phyloP scores from a whole-genome alignment of 1,140 invertebrate genomes.

The Cotesia typhae region DNA sequence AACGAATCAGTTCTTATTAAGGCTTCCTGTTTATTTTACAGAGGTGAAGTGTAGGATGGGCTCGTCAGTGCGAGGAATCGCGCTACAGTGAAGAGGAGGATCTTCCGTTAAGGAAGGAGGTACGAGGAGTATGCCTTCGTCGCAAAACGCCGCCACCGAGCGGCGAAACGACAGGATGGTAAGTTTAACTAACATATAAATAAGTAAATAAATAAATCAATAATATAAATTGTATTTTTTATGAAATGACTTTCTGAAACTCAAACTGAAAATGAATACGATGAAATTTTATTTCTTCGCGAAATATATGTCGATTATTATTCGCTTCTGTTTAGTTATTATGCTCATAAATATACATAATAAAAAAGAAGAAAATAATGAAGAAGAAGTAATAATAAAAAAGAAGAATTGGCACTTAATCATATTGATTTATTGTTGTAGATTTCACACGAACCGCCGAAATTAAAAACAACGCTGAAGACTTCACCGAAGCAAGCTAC shows the following conservation, averaged over 20 bases:
- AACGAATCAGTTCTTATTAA: constrained; percentile 40
- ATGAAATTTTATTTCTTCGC: too few species aligned
- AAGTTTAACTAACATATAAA: constrained; percentile 33
- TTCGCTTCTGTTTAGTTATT: too few species aligned
- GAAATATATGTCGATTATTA: too few species aligned
- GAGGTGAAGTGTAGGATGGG: constrained; percentile 60
- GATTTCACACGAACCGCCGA: constrained; percentile 61
- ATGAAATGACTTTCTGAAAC: neutral
- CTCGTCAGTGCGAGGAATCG: constrained; percentile 49
- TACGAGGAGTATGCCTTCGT: constrained; percentile 58
- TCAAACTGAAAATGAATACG: too few species aligned
- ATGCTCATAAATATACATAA: neutral
- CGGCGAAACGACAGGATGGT: constrained; percentile 60
- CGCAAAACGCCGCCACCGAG: constrained; percentile 58
- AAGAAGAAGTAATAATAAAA: neutral
- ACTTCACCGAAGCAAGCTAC: constrained; percentile 80
- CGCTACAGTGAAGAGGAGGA: constrained; percentile 53
- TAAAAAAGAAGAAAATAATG: neutral
- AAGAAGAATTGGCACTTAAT: neutral
- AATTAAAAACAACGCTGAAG: constrained; percentile 62
- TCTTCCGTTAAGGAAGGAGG: constrained; percentile 48
- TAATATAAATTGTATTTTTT: neutral
- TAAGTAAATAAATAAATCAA: neutral
- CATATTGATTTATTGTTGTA: constrained; percentile 32
- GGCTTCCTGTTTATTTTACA: constrained; percentile 50